A percentile compares a stretch with the other conserved stretches of the same genome.
These are phyloP conservation scores for Sphyrna mokarran DNA, from an alignment of 2,113 vertebrate species.

Conservation along the genomic window DNA sequence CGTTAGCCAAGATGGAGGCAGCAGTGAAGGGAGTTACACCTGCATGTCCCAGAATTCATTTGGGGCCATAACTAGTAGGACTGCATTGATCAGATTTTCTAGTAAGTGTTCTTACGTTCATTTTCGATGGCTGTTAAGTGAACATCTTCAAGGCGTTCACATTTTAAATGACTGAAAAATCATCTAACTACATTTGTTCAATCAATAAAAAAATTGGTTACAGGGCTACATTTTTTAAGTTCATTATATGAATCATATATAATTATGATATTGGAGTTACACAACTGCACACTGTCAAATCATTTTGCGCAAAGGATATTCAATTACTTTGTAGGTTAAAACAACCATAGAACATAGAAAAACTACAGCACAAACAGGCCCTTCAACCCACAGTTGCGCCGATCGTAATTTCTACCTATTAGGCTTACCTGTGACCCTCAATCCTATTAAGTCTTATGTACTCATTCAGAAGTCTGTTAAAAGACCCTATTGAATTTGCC, in stretches of 20 bases:
- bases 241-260: neutral
- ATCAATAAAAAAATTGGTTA: neutral
- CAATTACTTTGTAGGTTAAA: neutral
- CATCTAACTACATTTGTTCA: neutral
- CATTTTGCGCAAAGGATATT: neutral
- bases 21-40: constrained; percentile 75
- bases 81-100: constrained; percentile 67
- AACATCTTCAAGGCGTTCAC: neutral
- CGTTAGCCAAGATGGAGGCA: constrained; percentile 40
- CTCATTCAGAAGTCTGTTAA: no score
- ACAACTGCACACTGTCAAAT: neutral
- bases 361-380: no score
- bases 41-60: constrained; percentile 69
- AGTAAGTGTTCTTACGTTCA: constrained; percentile 61
- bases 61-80: constrained; percentile 79
- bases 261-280: neutral
- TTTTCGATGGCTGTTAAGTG: neutral
- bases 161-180: neutral
- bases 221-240: neutral
- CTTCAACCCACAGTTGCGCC: no score
- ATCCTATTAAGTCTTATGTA: no score
- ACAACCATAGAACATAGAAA: no score
- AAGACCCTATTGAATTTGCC: no score
- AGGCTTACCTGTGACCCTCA: no score
- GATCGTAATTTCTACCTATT: no score